Percentiles rank a stretch among this genome's conserved stretches.
Evolutionary conservation across 1,140 invertebrate species (phyloP).

Genomic region (Sinonovacula constricta): DNA sequence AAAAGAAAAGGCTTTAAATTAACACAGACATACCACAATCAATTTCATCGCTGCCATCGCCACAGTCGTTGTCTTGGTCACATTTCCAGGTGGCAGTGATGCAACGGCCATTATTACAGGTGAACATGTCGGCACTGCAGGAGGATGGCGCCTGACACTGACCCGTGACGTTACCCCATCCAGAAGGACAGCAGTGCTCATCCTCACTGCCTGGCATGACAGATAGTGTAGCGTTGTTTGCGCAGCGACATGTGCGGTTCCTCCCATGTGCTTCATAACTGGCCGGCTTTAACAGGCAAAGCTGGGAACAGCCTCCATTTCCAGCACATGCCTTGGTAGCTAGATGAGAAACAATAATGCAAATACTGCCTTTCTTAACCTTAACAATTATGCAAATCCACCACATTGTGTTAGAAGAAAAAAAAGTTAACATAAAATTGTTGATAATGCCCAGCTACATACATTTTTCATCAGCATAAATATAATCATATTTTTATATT

Average conservation of each 20-base stretch:
- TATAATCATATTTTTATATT: too few relatives aligned
- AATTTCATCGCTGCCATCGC: constrained; percentile 78
- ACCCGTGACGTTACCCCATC: neutral
- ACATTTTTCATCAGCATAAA: too few relatives aligned
- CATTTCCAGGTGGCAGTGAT: constrained; percentile 63
- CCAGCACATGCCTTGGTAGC: constrained; percentile 27
- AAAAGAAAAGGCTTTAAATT: too few relatives aligned
- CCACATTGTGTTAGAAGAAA: too few relatives aligned
- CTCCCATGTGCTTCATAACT: neutral
- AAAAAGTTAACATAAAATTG: too few relatives aligned
- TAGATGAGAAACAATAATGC: too few relatives aligned
- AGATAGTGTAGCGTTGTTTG: constrained; percentile 34
- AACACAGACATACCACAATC: constrained; percentile 61
- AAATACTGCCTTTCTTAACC: too few relatives aligned
- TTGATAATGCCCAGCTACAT: too few relatives aligned
- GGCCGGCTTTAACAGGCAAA: constrained; percentile 57
- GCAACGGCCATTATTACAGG: constrained; percentile 56
- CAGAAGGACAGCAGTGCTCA: constrained; percentile 27
- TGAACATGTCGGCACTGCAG: constrained; percentile 6
- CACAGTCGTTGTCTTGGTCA: constrained; percentile 69
- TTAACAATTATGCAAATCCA: too few relatives aligned
- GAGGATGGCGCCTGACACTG: neutral
- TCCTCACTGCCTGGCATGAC: neutral
- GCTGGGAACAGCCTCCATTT: constrained; percentile 57
- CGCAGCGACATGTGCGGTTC: constrained; percentile 60